Base-by-base conservation (phyloP, 1,140 invertebrate species). In the Acromyrmex echinatior region DNA sequence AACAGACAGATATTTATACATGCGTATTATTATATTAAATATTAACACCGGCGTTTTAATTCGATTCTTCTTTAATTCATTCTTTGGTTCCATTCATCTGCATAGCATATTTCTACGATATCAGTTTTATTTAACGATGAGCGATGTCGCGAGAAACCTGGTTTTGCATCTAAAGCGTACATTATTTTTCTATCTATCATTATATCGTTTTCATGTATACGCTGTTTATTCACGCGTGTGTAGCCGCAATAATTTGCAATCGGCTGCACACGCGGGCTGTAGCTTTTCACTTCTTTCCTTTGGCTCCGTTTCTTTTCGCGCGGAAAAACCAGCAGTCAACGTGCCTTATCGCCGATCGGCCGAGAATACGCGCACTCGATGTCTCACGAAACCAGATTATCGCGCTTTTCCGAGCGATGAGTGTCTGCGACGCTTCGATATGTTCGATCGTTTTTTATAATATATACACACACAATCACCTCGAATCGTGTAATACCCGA, bases 401-500 rank as follows among this genome's bases (percentile, higher is more conserved):
- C 85, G 70, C 63, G 77, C 51, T 82, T 90, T 89, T 87, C 63
- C 85, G 58, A 77, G 31, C 73, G 71, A 60, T 58, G 71, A 74
- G 71, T 51, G 49, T 12, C 18, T 74, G 63, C 80, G 51, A 88
- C 58, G 56, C 58, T 49, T 84, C 53, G 49, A 82, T 58, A 79
- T 31, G 31, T 31, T 51, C 45, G 45, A 80, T 80, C 77, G 28
- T 35, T 70, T 80, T 18, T 80, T 3, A 45, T 39, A 21, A 39
- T 7, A 39, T 0, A 35, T 1, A 39, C 39, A 45, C 39, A 31
- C 31, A 31, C 25, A 66, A 21, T n/a, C 28, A 28, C 28, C 18
- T 56, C 51, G 65, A 78, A 78, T 1, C 25, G 45, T 45, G 76
- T 12, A 45, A 78, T 49, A 65, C 10, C 6, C 25, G 60, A 78